Percentiles rank a stretch among this genome's conserved stretches.
These are phyloP conservation scores for Adineta ricciae DNA, from an alignment of 2,888 invertebrate genomes.

Conservation along the genomic window DNA sequence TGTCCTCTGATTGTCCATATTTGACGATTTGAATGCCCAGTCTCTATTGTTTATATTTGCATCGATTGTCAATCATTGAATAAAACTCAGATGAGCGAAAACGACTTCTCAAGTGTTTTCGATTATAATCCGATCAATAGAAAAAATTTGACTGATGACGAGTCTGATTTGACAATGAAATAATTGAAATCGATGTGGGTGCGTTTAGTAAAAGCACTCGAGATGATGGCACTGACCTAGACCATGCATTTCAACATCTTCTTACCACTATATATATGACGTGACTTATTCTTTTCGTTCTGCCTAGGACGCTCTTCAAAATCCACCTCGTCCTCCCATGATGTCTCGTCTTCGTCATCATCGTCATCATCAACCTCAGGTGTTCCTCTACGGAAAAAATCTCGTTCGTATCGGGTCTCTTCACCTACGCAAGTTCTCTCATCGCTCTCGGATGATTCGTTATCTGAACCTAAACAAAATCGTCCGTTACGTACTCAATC, in stretches of 20 bases:
- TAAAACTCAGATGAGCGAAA: neutral
- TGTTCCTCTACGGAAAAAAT: neutral
- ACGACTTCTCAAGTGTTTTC: neutral
- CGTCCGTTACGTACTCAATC: neutral
- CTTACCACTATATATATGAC: too few relatives aligned
- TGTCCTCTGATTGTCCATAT: too few relatives aligned
- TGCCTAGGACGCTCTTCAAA: neutral
- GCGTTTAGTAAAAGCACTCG: too few relatives aligned
- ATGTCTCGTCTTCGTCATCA: neutral
- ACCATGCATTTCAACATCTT: too few relatives aligned
- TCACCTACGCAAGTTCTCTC: neutral
- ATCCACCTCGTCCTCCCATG: neutral
- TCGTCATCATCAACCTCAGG: neutral
- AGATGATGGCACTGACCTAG: too few relatives aligned
- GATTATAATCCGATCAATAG: too few relatives aligned
- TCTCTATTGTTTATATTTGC: neutral
- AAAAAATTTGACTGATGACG: too few relatives aligned
- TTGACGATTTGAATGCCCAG: too few relatives aligned
- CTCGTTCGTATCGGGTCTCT: neutral
- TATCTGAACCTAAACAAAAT: neutral
- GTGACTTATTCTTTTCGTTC: too few relatives aligned
- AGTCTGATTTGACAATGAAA: too few relatives aligned
- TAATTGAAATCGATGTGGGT: too few relatives aligned
- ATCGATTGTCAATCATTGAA: neutral
- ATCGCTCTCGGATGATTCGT: neutral